phyloP scores from a whole-genome alignment of 2,888 invertebrate species.

The Iselma pallidipennis region DNA sequence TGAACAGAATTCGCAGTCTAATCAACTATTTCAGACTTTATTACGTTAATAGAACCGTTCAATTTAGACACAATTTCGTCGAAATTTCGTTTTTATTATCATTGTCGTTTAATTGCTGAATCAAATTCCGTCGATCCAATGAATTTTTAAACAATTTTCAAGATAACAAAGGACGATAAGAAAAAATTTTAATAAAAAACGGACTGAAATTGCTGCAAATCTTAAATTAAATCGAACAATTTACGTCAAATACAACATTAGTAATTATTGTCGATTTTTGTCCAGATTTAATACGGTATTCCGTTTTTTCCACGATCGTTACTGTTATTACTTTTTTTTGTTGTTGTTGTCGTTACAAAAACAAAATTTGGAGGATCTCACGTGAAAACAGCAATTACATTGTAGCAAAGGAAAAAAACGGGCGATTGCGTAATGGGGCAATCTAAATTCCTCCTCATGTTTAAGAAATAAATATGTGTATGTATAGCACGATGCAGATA shows the following conservation, averaged over 20 bases:
- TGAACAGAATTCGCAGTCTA: slow-evolving; percentile 14
- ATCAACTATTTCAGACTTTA: slow-evolving; percentile 19
- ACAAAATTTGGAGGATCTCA: neutral
- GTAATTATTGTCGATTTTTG: neutral
- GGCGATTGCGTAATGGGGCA: slow-evolving; percentile 22
- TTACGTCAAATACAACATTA: neutral
- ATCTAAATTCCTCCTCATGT: slow-evolving; percentile 29
- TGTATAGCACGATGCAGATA: slow-evolving; percentile 26
- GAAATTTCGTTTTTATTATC: neutral
- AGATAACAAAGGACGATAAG: neutral
- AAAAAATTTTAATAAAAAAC: neutral
- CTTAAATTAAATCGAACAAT: neutral
- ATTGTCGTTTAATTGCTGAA: neutral
- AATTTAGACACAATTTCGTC: neutral
- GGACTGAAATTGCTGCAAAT: neutral
- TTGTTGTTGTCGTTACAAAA: neutral
- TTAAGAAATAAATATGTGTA: slow-evolving; percentile 29
- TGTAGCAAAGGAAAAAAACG: slow-evolving; percentile 11
- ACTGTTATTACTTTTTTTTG: no score
- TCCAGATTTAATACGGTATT: no score
- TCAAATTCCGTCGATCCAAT: neutral
- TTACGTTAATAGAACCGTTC: slow-evolving; percentile 11
- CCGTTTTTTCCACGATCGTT: neutral
- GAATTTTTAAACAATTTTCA: neutral
- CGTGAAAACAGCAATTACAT: slow-evolving; percentile 14